Conservation (phyloP, 2,113 vertebrate genomes). For the Arenaria interpres region DNA sequence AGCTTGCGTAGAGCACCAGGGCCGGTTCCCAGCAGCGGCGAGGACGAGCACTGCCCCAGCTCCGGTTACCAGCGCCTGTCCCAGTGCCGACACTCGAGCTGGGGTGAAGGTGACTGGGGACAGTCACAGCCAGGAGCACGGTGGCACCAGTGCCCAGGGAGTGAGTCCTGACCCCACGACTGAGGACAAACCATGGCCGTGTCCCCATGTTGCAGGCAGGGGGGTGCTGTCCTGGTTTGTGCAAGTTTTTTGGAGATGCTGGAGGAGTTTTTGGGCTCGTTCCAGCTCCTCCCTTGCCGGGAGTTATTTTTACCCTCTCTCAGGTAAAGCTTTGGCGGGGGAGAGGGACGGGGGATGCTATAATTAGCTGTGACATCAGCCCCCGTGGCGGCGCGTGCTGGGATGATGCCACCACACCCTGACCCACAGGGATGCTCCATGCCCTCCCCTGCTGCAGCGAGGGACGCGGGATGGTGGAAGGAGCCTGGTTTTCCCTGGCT, state of each 20-base stretch:
- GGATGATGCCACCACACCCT: not conserved
- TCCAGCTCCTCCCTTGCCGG: constrained; percentile 28
- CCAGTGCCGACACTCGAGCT: not conserved
- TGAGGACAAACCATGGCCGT: not conserved
- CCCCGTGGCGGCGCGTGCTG: not conserved
- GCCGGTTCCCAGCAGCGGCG: not conserved
- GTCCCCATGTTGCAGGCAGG: fast-evolving
- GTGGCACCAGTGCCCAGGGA: not conserved
- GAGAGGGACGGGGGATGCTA: constrained; percentile 25
- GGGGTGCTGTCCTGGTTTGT: not conserved
- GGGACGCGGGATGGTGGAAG: fast-evolving
- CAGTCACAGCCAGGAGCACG: fast-evolving
- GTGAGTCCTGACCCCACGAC: fast-evolving
- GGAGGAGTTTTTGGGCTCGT: constrained; percentile 5
- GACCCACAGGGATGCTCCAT: not conserved
- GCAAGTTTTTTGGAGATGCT: not conserved
- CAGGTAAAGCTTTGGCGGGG: constrained; percentile 55
- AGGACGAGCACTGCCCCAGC: not conserved
- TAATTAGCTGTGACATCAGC: constrained; percentile 57
- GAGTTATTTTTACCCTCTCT: constrained; percentile 64
- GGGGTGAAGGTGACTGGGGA: not conserved
- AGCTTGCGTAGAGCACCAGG: not conserved
- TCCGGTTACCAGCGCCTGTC: not conserved
- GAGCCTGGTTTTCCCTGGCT: not conserved
- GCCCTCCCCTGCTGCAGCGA: not conserved